Conservation (phyloP, 2,797 vertebrate species). For the Pogoniulus pusillus region DNA sequence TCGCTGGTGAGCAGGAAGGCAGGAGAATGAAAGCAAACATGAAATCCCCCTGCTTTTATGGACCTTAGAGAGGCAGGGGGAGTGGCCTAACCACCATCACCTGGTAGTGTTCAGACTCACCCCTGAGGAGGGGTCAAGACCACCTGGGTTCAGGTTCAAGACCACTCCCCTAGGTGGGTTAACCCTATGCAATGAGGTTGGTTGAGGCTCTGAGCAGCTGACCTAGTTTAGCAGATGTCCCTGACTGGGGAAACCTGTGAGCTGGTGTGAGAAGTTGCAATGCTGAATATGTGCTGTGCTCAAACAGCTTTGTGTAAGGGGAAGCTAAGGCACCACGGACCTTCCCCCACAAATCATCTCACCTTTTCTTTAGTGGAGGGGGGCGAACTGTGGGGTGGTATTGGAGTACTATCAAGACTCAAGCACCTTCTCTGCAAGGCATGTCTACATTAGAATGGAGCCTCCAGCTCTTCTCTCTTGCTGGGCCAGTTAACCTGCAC, state of each 20-base stretch:
- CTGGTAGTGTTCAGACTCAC: too few relatives aligned
- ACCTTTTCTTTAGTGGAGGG: background rate
- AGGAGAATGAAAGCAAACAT: too few relatives aligned
- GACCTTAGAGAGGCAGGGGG: too few relatives aligned
- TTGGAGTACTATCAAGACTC: background rate
- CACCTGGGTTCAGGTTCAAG: too few relatives aligned
- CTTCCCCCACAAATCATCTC: background rate
- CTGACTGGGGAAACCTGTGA: rapidly evolving
- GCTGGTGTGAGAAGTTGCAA: background rate
- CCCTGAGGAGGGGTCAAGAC: too few relatives aligned
- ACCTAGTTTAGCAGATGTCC: too few relatives aligned
- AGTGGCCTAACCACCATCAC: too few relatives aligned
- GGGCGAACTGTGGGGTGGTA: background rate
- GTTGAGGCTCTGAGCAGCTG: too few relatives aligned
- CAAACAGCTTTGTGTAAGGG: background rate
- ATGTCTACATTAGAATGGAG: background rate
- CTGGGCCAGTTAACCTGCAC: background rate
- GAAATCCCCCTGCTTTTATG: too few relatives aligned
- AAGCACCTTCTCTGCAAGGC: background rate
- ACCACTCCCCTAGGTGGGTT: too few relatives aligned
- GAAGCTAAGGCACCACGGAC: background rate
- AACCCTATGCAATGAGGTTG: too few relatives aligned
- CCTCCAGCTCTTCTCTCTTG: background rate
- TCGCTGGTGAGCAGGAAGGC: too few relatives aligned
- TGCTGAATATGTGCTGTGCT: background rate